A percentile compares a stretch with the other conserved stretches of the same genome.
Evolutionary conservation across 1,140 invertebrate genomes (phyloP).

Genomic region (Magallana gigas): DNA sequence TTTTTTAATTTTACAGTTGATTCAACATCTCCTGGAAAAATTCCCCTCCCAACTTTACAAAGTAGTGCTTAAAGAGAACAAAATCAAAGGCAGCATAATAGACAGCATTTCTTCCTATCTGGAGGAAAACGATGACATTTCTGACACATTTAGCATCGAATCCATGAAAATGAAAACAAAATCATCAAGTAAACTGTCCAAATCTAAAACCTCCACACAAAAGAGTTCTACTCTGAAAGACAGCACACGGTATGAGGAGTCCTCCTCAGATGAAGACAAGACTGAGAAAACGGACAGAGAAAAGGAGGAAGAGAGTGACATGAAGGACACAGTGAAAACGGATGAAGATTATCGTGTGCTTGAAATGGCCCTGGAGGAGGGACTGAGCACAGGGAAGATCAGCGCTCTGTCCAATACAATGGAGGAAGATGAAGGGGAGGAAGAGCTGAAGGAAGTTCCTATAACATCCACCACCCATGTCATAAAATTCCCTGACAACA

Average conservation of each 20-base stretch:
- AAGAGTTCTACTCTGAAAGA: constrained; percentile 27
- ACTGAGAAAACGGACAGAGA: constrained; percentile 15
- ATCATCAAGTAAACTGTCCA: background rate
- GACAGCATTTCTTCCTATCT: constrained; percentile 61
- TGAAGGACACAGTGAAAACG: constrained; percentile 46
- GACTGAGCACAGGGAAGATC: constrained; percentile 41
- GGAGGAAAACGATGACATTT: constrained; percentile 51
- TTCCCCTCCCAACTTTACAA: constrained; percentile 61
- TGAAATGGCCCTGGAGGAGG: constrained; percentile 45
- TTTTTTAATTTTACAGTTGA: constrained; percentile 53
- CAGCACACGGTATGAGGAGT: background rate
- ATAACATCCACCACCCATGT: background rate
- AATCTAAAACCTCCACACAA: constrained; percentile 20
- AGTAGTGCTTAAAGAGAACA: constrained; percentile 63
- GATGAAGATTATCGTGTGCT: constrained; percentile 50
- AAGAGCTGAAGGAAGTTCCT: constrained; percentile 38
- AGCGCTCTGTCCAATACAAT: constrained; percentile 28
- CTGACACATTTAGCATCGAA: constrained; percentile 23
- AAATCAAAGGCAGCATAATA: constrained; percentile 58
- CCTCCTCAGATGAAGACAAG: background rate
- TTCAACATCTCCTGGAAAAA: constrained; percentile 64
- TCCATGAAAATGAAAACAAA: constrained; percentile 12
- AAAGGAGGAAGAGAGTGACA: constrained; percentile 23
- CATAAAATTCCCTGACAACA: constrained; percentile 6
- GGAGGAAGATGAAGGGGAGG: constrained; percentile 47